phyloP scores from a whole-genome alignment of 1,140 invertebrate genomes.

The Drosophila persimilis region DNA sequence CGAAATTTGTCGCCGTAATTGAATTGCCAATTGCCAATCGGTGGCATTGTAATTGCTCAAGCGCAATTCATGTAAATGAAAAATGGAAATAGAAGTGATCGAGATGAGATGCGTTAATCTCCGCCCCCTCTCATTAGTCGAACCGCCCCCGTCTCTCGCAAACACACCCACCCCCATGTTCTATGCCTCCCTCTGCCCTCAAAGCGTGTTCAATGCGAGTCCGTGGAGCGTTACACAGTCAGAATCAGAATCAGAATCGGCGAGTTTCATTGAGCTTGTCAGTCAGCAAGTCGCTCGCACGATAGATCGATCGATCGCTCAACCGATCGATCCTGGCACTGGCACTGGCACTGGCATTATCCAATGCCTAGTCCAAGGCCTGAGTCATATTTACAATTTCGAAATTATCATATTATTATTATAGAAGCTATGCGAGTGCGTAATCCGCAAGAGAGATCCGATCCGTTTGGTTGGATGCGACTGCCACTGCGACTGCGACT shows the following conservation, averaged over 20 bases:
- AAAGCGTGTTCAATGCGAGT: constrained; percentile 16
- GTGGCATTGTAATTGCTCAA: constrained; percentile 48
- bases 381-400: constrained; percentile 27
- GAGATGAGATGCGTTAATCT: constrained; percentile 36
- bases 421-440: constrained; percentile 15
- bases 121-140: constrained; percentile 15
- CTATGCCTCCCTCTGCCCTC: no score
- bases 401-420: constrained; percentile 49
- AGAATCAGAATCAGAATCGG: constrained; percentile 19
- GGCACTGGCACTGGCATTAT: constrained; percentile 51
- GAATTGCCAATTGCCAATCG: constrained; percentile 41
- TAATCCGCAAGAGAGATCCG: neutral
- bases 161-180: no score
- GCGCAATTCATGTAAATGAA: constrained; percentile 47
- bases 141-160: no score
- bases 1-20: constrained; percentile 41
- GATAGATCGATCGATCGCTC: neutral
- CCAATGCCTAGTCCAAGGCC: constrained; percentile 61
- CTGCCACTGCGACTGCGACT: no score
- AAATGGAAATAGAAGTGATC: constrained; percentile 27
- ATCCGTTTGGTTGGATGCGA: no score
- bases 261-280: constrained; percentile 47
- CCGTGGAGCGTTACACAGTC: constrained; percentile 46
- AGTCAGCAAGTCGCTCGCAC: neutral
- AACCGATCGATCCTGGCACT: constrained; percentile 13